Conservation (phyloP, 2,113 vertebrate species). For the Barnardius zonarius region DNA sequence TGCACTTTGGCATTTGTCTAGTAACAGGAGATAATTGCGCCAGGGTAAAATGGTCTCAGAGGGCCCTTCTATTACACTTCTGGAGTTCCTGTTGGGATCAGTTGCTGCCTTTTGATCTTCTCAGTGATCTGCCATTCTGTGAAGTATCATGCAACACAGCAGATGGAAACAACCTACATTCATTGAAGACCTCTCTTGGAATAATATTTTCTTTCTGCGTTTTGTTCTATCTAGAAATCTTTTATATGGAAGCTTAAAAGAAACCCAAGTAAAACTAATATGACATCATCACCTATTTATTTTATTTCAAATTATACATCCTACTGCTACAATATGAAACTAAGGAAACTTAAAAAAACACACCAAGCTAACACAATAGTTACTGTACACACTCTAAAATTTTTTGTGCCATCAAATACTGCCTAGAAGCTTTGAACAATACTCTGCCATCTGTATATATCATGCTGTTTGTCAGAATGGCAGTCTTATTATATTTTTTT, state of each 20-base stretch:
- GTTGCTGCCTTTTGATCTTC: constrained; percentile 41
- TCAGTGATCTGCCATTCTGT: constrained; percentile 43
- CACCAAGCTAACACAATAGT: background rate
- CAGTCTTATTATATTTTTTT: background rate
- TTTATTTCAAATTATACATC: constrained; percentile 18
- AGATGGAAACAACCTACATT: constrained; percentile 56
- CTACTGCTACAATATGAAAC: background rate
- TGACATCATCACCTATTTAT: background rate
- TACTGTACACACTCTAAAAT: accelerated
- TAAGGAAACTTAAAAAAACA: background rate
- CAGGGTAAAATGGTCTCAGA: background rate
- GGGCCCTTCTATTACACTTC: constrained; percentile 12
- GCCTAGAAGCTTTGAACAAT: background rate
- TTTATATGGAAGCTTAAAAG: background rate
- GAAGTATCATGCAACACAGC: constrained; percentile 40
- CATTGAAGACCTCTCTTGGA: constrained; percentile 35
- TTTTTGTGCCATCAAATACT: background rate
- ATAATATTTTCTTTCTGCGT: constrained; percentile 67
- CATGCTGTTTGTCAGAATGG: background rate
- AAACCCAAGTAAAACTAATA: background rate
- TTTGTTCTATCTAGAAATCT: constrained; percentile 46
- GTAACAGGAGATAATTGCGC: background rate
- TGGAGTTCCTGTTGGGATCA: constrained; percentile 44
- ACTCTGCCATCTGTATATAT: background rate
- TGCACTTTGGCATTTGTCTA: background rate